Percentiles rank a stretch among this genome's conserved stretches.
Conservation (phyloP, 35 echinoderm and acorn worm species). For the Amphiura filiformis region DNA sequence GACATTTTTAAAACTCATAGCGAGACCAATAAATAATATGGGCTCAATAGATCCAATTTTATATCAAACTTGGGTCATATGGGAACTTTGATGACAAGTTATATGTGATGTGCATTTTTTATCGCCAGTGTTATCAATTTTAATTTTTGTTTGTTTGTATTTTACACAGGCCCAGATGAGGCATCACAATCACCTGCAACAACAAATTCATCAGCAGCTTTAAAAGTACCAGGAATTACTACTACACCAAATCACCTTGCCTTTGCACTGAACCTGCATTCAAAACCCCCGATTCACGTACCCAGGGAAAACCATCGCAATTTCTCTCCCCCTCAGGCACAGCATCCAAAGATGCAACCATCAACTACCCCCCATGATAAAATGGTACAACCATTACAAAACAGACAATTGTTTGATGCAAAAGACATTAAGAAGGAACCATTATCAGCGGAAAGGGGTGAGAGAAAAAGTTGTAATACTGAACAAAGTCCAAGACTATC, state of each 20-base stretch:
- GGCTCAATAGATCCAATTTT: too few species aligned
- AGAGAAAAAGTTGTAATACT: neutral
- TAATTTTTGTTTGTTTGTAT: too few species aligned
- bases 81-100: too few species aligned
- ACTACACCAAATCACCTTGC: conserved; percentile 5
- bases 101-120: too few species aligned
- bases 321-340: neutral
- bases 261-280: neutral
- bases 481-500: neutral
- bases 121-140: too few species aligned
- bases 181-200: neutral
- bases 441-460: neutral
- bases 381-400: conserved; percentile 3
- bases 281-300: neutral
- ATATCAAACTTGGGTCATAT: too few species aligned
- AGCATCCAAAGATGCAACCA: neutral
- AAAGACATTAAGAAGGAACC: conserved; percentile 51
- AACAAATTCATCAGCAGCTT: neutral
- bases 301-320: conserved; percentile 1
- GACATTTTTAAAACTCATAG: too few species aligned
- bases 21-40: too few species aligned
- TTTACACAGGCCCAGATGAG: neutral
- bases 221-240: neutral
- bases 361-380: neutral
- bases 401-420: neutral